Evolutionary conservation across 2,797 vertebrate species (phyloP).

Genomic region (Coluber constrictor): DNA sequence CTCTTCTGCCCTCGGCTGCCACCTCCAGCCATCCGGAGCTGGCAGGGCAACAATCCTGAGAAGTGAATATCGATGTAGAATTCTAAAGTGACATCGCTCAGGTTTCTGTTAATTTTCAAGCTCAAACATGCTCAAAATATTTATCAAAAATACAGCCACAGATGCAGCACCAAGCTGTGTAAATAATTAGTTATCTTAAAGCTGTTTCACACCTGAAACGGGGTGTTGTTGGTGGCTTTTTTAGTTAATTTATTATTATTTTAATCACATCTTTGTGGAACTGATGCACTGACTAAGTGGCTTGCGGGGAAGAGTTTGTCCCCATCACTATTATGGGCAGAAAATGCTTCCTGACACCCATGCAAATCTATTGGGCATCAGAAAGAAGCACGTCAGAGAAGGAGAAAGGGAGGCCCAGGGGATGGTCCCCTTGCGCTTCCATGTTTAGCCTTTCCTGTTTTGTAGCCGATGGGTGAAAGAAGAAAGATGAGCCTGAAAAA

Average conservation of each 20-base stretch:
- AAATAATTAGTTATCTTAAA: slow-evolving; percentile 50
- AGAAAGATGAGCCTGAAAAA: not conserved
- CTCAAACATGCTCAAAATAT: slow-evolving; percentile 47
- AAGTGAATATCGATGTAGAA: slow-evolving; percentile 24
- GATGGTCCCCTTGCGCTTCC: not conserved
- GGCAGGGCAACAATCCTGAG: slow-evolving; percentile 54
- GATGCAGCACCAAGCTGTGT: slow-evolving; percentile 53
- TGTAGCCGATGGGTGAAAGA: not conserved
- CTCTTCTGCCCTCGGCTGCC: not conserved
- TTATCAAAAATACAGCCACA: slow-evolving; percentile 40
- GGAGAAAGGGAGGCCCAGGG: not conserved
- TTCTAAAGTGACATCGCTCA: slow-evolving; percentile 30
- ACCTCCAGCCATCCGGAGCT: not conserved
- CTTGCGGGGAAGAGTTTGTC: not conserved
- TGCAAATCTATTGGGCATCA: rapidly evolving
- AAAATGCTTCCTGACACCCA: not conserved
- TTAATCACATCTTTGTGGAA: slow-evolving; percentile 16
- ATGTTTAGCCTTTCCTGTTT: not conserved
- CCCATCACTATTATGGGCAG: not conserved
- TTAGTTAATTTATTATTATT: slow-evolving; percentile 16
- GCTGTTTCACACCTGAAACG: slow-evolving; percentile 21
- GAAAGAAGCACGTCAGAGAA: not conserved
- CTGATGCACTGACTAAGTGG: not conserved
- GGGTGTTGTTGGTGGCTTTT: slow-evolving; percentile 3
- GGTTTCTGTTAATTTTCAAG: slow-evolving; percentile 39